Conservation (phyloP, 30 jellyfish, hydroid and myxozoan genomes). For the Cassiopea andromeda region DNA sequence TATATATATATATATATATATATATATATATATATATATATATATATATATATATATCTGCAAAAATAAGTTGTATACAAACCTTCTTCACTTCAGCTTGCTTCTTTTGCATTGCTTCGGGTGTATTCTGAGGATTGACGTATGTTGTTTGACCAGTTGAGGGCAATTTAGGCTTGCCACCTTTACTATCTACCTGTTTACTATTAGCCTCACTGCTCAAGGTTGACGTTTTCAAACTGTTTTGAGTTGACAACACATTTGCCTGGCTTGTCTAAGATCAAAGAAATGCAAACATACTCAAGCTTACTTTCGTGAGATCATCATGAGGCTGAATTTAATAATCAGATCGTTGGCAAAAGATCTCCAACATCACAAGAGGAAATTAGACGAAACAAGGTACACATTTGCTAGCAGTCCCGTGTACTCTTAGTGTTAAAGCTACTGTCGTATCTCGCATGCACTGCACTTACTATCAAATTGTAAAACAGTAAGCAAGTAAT, state of each 20-base stretch:
- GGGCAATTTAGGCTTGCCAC: conserved; percentile 54
- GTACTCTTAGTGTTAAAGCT: too few relatives aligned
- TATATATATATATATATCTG: too few relatives aligned
- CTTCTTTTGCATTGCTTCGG: conserved; percentile 60
- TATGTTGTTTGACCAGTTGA: conserved; percentile 65
- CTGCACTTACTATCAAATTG: too few relatives aligned
- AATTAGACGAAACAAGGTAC: too few relatives aligned
- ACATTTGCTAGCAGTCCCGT: too few relatives aligned
- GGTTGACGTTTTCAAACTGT: not conserved
- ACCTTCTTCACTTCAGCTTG: conserved; percentile 72
- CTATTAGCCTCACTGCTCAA: conserved; percentile 1
- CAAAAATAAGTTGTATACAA: not conserved
- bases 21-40: too few relatives aligned
- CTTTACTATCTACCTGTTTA: not conserved
- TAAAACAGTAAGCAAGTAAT: too few relatives aligned
- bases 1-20: too few relatives aligned
- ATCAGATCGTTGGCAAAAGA: too few relatives aligned
- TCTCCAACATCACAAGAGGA: too few relatives aligned
- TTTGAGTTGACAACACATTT: conserved; percentile 2
- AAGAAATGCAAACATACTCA: not conserved
- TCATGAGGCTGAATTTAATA: too few relatives aligned
- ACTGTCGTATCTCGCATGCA: too few relatives aligned
- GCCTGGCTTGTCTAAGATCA: conserved; percentile 26
- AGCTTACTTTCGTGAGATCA: not conserved
- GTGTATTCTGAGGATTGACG: conserved; percentile 68